A percentile compares a stretch with the other conserved stretches of the same genome.
Evolutionary conservation across 2,113 vertebrate species (phyloP).

Genomic region (Raja brachyura): DNA sequence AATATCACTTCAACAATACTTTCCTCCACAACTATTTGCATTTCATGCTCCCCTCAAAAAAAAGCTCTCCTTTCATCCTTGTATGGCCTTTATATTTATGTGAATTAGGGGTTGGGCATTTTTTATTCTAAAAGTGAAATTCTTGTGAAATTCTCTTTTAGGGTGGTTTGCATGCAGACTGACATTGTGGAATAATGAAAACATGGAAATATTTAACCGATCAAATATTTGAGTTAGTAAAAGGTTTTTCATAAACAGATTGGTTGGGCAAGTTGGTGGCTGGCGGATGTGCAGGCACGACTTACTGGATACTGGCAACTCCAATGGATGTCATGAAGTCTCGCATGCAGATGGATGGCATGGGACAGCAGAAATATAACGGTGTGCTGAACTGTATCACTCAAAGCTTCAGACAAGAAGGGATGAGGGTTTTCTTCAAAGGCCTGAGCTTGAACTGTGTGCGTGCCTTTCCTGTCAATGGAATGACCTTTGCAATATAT

Average conservation of each 20-base stretch:
- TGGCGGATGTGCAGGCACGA: constrained; percentile 71
- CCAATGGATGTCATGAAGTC: constrained; percentile 92
- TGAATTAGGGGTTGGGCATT: neutral
- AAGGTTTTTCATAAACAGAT: constrained; percentile 51
- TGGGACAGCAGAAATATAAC: constrained; percentile 58
- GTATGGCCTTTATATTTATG: neutral
- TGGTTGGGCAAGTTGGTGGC: constrained; percentile 68
- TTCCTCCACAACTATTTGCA: neutral
- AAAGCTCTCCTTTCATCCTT: neutral
- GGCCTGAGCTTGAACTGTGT: constrained; percentile 76
- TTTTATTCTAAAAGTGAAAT: neutral
- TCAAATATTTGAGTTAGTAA: neutral
- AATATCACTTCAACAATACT: neutral
- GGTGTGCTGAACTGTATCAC: constrained; percentile 72
- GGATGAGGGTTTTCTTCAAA: constrained; percentile 70
- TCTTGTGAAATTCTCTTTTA: neutral
- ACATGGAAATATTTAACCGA: neutral
- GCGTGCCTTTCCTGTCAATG: constrained; percentile 81
- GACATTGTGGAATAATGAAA: neutral
- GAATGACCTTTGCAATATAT: constrained; percentile 76
- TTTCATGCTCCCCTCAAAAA: neutral
- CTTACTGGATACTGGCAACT: constrained; percentile 74
- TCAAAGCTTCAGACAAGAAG: constrained; percentile 66
- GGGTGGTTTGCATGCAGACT: neutral
- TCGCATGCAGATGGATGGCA: constrained; percentile 72